phyloP scores from a whole-genome alignment of 2,888 invertebrate species.

The Parapristionchus giblindavisi region DNA sequence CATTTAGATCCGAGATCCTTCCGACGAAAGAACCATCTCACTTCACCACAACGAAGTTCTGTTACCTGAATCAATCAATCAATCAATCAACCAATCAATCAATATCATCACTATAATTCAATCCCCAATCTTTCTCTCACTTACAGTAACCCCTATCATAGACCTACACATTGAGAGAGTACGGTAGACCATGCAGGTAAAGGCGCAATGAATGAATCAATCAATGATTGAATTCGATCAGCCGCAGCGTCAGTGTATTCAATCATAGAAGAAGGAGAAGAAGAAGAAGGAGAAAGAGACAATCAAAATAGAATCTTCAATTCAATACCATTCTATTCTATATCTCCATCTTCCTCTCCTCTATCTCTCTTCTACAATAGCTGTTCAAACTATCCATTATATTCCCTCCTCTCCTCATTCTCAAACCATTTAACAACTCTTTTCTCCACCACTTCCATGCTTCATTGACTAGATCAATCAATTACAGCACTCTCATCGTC shows the following conservation, averaged over 20 bases:
- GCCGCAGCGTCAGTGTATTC: constrained; percentile 25
- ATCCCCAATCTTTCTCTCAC: neutral
- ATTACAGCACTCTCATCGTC: neutral
- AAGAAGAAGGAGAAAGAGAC: neutral
- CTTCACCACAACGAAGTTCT: constrained; percentile 58
- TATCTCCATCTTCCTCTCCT: neutral
- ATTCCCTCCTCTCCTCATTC: neutral
- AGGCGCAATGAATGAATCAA: constrained; percentile 10
- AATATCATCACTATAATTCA: neutral
- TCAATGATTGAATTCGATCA: constrained; percentile 21
- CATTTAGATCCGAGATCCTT: constrained; percentile 46
- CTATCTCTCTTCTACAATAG: neutral
- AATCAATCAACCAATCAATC: neutral
- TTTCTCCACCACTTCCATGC: neutral
- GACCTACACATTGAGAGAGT: constrained; percentile 32
- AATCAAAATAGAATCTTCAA: neutral
- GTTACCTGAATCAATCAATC: constrained; percentile 51
- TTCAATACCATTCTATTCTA: neutral
- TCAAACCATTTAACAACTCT: neutral
- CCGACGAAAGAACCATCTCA: constrained; percentile 64
- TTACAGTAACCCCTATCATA: neutral
- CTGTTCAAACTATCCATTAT: constrained; percentile 12
- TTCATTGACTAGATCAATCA: neutral
- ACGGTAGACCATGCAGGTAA: constrained; percentile 27
- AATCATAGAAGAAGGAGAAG: neutral